phyloP scores from a whole-genome alignment of 53 echinoderm and acorn worm species.

The Actinopyga echinites region DNA sequence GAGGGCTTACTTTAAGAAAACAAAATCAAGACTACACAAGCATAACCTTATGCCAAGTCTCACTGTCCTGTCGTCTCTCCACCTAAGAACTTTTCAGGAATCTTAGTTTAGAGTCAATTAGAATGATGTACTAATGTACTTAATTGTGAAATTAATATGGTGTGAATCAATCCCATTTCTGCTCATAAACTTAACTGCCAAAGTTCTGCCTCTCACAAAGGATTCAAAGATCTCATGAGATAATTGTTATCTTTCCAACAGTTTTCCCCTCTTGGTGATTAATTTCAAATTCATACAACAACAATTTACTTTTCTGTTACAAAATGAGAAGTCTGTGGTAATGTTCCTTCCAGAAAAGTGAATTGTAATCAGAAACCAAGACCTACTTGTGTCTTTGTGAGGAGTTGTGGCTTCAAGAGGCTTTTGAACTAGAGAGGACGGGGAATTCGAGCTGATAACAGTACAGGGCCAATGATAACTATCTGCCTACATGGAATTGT shows the following conservation, averaged over 20 bases:
- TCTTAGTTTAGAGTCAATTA: no score
- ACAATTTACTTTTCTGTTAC: conserved; percentile 30
- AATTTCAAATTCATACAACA: conserved; percentile 43
- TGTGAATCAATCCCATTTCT: background rate
- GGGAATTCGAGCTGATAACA: conserved; percentile 32
- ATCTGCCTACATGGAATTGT: conserved; percentile 30
- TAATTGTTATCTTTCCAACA: conserved; percentile 17
- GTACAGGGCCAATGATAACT: conserved; percentile 33
- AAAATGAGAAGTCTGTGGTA: conserved; percentile 3
- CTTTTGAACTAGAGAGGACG: conserved; percentile 18
- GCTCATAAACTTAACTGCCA: conserved; percentile 5
- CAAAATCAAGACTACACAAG: no score
- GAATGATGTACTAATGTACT: no score
- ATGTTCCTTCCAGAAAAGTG: background rate
- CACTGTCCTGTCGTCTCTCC: no score
- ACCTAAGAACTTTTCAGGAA: no score
- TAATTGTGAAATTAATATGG: no score
- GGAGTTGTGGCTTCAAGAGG: conserved; percentile 25
- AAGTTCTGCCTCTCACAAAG: conserved; percentile 31
- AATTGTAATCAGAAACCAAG: conserved; percentile 8
- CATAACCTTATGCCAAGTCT: no score
- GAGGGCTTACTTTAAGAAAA: no score
- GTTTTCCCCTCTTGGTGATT: conserved; percentile 32
- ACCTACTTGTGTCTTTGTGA: conserved; percentile 38
- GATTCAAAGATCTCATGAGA: conserved; percentile 11